phyloP scores from a whole-genome alignment of 2,797 vertebrate species.

The Ctenosaura bakeri region DNA sequence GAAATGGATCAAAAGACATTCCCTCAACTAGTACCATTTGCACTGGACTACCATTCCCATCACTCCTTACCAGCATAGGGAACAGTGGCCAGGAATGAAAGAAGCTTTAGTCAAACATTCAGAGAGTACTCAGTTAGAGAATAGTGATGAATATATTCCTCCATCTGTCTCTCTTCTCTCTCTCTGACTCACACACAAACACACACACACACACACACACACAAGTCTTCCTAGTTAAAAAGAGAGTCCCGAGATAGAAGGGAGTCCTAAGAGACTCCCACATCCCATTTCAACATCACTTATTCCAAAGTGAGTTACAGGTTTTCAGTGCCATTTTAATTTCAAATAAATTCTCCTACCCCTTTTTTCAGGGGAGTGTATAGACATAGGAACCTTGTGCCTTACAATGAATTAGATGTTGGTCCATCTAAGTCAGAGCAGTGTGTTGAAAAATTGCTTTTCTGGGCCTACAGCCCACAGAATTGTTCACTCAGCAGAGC shows the following conservation, averaged over 20 bases:
- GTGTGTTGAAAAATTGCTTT: neutral
- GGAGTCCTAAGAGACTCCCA: neutral
- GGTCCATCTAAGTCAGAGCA: neutral
- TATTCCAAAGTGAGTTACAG: neutral
- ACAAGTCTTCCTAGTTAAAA: neutral
- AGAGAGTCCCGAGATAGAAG: neutral
- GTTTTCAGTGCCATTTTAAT: neutral
- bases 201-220: neutral
- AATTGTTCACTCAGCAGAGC: too few species aligned
- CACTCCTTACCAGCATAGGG: neutral
- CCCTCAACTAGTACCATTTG: neutral
- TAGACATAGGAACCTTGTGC: neutral
- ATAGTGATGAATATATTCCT: too few species aligned
- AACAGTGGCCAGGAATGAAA: neutral
- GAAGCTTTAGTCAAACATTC: too few species aligned
- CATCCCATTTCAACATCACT: neutral
- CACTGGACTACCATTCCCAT: neutral
- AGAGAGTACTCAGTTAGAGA: neutral
- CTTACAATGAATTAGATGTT: neutral
- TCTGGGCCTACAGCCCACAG: neutral
- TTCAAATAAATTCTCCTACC: neutral
- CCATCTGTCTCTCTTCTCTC: too few species aligned
- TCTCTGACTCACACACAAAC: too few species aligned
- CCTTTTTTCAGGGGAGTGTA: neutral
- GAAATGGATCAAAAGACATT: neutral